Evolutionary conservation across 2,113 vertebrate species (phyloP), one percentile per base, ranked within the genome.

Genomic region (Labeo rohita): DNA sequence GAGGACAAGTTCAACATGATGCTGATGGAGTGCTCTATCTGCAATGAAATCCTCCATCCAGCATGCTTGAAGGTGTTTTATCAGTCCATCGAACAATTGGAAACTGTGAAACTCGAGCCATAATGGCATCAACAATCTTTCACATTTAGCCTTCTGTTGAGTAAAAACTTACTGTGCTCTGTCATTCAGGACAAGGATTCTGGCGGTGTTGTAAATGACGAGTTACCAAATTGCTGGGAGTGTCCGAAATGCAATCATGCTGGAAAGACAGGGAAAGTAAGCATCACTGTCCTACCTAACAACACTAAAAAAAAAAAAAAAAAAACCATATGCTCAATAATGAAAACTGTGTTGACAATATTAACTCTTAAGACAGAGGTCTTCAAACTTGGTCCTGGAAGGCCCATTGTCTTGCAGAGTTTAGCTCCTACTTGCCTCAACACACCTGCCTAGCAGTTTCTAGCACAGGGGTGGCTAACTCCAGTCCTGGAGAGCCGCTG

Each of bases 11-110:
- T 98, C 91, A 97, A 97, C 92, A 94, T 98, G 88, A 99, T 98
- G 97, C 96, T 99, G 85, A 99, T 99, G 97, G 98, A 99, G 91
- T 99, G 98, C 91, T 99, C 98, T 92, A 98, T 99, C 94, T 99
- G 98, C 93, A 99, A 98, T 47, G 98, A 99, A 94, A 99, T 99
- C 72, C 96, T 99, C 91, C 98, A 99, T 92, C 98, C 98, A 9
- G 96, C 95, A 94, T 99, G 98, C 94, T 96, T 99, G 83, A 98
- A 99, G 97, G 98, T 98, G 91, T 95, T 91, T 36, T 49, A 77
- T 54, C 13, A 54, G 74, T 11, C 43, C 43, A 74, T 5, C 47
- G 54, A 80, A 80, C 50, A 80, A 39, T 8, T 59, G 8, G 28
- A 54, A 70, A 11, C 70, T 21, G 79, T 87, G 34, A 0, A 61